Evolutionary conservation across 35 echinoderm and acorn worm genomes (phyloP), one percentile per base, ranked within the genome.

Genomic region (Amphiura filiformis): DNA sequence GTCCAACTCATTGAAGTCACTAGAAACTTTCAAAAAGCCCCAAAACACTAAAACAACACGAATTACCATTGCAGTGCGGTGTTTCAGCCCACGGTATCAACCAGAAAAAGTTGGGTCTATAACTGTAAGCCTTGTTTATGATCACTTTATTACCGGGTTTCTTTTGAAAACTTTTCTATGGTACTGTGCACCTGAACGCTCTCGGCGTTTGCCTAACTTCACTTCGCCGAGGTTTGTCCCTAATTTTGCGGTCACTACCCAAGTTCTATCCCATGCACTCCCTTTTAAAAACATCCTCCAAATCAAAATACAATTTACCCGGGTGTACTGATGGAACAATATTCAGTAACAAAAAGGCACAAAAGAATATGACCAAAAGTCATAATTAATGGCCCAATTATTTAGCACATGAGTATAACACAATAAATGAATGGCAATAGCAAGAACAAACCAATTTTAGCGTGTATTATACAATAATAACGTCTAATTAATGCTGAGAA

Each of bases 171-270:
- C n/a, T n/a, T n/a, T n/a, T n/a, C n/a, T n/a, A n/a, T n/a, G n/a
- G n/a, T n/a, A n/a, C n/a, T n/a, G n/a, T n/a, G n/a, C 44, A 52
- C 44, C 44, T 52, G 44, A 52, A 20, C 20, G 44, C 44, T 52
- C 7, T 7, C 44, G 61, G 61, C 61, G 61, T 11, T 70, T 26
- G 26, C 11, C 7, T 23, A 70, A 11, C 61, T 23, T 70, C 61
- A 70, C 44, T 52, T 52, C 20, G 20, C 7, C 44, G 7, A 20
- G 44, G 7, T 52, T 52, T 52, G 44, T 11, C 44, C 61, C 26
- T n/a, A 70, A 70, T 70, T 70, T 70, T n/a, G 61, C 61, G 61
- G 61, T 70, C 61, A 70, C 11, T 70, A 23, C 61, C 61, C 61
- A 70, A 70, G 7, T 70, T 70, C 26, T 26, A 47, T 9, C 41